Evolutionary conservation across 37 sponge, comb jelly and placozoan genomes (phyloP).

Genomic region (Amphimedon queenslandica): DNA sequence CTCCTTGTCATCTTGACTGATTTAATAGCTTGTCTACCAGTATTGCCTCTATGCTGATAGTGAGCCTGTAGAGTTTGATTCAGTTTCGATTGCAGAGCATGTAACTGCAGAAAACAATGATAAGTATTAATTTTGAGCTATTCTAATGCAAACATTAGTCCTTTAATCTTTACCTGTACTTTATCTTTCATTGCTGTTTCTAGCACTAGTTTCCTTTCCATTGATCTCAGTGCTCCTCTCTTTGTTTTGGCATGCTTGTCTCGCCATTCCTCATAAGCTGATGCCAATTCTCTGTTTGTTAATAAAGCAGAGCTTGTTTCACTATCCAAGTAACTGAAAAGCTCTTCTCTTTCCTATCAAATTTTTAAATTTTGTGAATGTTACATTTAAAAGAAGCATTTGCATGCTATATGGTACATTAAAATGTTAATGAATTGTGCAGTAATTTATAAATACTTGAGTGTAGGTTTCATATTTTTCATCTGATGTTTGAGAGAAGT

Average conservation of each 20-base stretch:
- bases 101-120: too few relatives aligned
- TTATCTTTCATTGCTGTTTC: slow-evolving; percentile 41
- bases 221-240: slow-evolving; percentile 23
- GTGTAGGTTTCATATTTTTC: slow-evolving; percentile 10
- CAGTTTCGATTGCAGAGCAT: too few relatives aligned
- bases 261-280: slow-evolving; percentile 12
- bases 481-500: slow-evolving; percentile 35
- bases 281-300: slow-evolving; percentile 7
- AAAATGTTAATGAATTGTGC: too few relatives aligned
- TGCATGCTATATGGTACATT: too few relatives aligned
- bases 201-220: slow-evolving; percentile 35
- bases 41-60: too few relatives aligned
- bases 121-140: too few relatives aligned
- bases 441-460: too few relatives aligned
- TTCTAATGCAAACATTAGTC: too few relatives aligned
- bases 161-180: slow-evolving; percentile 58
- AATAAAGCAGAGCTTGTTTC: slow-evolving; percentile 9
- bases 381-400: too few relatives aligned
- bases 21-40: neutral
- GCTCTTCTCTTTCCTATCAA: neutral
- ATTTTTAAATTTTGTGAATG: too few relatives aligned
- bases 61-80: too few relatives aligned
- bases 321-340: neutral
- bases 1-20: neutral
- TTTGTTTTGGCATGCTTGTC: slow-evolving; percentile 14